phyloP scores from a whole-genome alignment of 2,888 invertebrate species.

The Craniophora ligustri region DNA sequence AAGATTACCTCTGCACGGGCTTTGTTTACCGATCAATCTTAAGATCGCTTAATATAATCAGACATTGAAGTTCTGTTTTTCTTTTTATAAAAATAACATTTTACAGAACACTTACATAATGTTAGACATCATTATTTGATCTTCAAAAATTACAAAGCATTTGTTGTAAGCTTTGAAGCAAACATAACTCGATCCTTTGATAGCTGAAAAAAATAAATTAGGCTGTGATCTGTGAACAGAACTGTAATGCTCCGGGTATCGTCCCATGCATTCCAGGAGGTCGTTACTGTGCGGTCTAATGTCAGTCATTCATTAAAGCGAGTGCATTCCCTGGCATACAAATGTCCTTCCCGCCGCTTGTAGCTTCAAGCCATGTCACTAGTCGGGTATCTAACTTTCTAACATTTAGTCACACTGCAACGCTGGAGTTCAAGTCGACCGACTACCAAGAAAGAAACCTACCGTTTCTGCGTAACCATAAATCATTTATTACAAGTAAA shows the following conservation, averaged over 20 bases:
- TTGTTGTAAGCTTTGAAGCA: slow-evolving; percentile 40
- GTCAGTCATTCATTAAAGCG: slow-evolving; percentile 76
- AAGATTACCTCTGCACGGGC: slow-evolving; percentile 46
- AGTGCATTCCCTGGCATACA: slow-evolving; percentile 78
- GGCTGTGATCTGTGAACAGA: slow-evolving; percentile 54
- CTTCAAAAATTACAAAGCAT: slow-evolving; percentile 31
- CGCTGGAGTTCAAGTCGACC: slow-evolving; percentile 18
- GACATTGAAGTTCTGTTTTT: slow-evolving; percentile 11
- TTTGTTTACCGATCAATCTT: slow-evolving; percentile 70
- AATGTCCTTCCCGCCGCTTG: slow-evolving; percentile 70
- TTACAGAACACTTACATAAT: slow-evolving; percentile 2
- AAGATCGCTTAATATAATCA: slow-evolving; percentile 51
- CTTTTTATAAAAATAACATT: slow-evolving; percentile 2
- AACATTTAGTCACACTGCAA: slow-evolving; percentile 57
- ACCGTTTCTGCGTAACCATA: slow-evolving; percentile 34
- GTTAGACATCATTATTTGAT: slow-evolving; percentile 2
- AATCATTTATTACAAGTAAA: slow-evolving; percentile 37
- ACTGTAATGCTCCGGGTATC: slow-evolving; percentile 66
- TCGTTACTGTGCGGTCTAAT: slow-evolving; percentile 66
- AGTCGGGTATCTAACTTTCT: slow-evolving; percentile 62
- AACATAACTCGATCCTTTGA: slow-evolving; percentile 50
- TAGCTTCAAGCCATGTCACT: slow-evolving; percentile 48
- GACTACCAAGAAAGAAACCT: slow-evolving; percentile 25
- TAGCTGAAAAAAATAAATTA: slow-evolving; percentile 52
- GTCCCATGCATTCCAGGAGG: slow-evolving; percentile 70